A percentile compares a stretch with the other conserved stretches of the same genome.
Evolutionary conservation across 2,888 invertebrate genomes (phyloP).

Genomic region (Fabriciana adippe): DNA sequence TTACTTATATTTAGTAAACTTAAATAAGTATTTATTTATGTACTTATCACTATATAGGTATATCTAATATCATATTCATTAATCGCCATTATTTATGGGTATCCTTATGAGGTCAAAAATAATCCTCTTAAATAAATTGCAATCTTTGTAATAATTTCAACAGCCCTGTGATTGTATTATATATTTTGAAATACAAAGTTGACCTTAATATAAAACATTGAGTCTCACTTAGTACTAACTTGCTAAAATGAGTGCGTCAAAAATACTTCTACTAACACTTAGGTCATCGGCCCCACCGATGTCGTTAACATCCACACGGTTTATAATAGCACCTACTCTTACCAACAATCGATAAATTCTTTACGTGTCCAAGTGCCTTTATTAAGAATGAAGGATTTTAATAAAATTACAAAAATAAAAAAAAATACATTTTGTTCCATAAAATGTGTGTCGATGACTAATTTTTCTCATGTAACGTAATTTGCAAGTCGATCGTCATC

Average conservation of each 20-base stretch:
- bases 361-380: background rate
- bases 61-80: too few relatives aligned
- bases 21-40: too few relatives aligned
- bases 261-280: slow-evolving; percentile 22
- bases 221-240: slow-evolving; percentile 11
- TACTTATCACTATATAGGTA: too few relatives aligned
- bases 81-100: too few relatives aligned
- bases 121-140: background rate
- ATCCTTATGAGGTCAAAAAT: too few relatives aligned
- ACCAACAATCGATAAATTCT: background rate
- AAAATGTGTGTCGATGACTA: background rate
- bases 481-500: slow-evolving; percentile 4
- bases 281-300: slow-evolving; percentile 28
- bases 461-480: background rate
- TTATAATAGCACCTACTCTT: slow-evolving; percentile 6
- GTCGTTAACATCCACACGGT: slow-evolving; percentile 20
- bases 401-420: background rate
- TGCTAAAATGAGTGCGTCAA: slow-evolving; percentile 14
- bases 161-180: too few relatives aligned
- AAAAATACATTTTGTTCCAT: background rate
- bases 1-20: too few relatives aligned
- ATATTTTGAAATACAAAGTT: too few relatives aligned
- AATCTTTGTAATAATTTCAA: background rate
- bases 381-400: background rate
- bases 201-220: background rate